phyloP scores from a whole-genome alignment of 2,113 vertebrate genomes.

The Malurus cyaneus region DNA sequence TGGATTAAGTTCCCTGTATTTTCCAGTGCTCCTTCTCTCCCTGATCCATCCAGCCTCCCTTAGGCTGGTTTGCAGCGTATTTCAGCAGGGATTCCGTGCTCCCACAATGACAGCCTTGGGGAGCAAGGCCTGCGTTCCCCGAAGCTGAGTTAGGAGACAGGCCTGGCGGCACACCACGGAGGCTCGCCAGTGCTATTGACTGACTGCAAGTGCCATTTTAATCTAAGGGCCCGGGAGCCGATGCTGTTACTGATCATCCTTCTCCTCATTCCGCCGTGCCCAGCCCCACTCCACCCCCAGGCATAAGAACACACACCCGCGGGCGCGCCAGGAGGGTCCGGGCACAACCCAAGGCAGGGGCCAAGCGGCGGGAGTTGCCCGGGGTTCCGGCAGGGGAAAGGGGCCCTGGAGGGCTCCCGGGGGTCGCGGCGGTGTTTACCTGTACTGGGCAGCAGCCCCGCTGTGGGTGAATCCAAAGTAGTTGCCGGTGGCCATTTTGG shows the following conservation, averaged over 20 bases:
- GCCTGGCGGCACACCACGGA: background rate
- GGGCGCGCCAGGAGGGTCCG: background rate
- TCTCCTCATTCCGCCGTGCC: background rate
- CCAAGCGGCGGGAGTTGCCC: background rate
- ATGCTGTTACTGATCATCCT: background rate
- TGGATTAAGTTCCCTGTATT: background rate
- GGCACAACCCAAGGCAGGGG: background rate
- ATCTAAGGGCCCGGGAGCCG: slow-evolving; percentile 8
- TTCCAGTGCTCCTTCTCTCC: background rate
- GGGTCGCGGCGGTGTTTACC: slow-evolving; percentile 73
- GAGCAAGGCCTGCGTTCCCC: background rate
- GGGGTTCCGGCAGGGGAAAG: background rate
- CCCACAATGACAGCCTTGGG: background rate
- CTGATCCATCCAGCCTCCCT: background rate
- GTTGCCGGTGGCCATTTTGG: slow-evolving; percentile 99
- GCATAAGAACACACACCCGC: background rate
- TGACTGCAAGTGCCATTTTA: slow-evolving; percentile 71
- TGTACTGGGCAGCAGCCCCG: slow-evolving; percentile 92
- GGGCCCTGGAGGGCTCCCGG: background rate
- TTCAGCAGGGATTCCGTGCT: background rate
- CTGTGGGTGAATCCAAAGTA: slow-evolving; percentile 99
- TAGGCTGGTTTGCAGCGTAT: accelerated
- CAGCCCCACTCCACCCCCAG: slow-evolving; percentile 1
- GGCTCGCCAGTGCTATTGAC: background rate
- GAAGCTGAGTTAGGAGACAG: background rate